Conservation (phyloP, 2,888 invertebrate genomes). For the Eubasilissa splendida region DNA sequence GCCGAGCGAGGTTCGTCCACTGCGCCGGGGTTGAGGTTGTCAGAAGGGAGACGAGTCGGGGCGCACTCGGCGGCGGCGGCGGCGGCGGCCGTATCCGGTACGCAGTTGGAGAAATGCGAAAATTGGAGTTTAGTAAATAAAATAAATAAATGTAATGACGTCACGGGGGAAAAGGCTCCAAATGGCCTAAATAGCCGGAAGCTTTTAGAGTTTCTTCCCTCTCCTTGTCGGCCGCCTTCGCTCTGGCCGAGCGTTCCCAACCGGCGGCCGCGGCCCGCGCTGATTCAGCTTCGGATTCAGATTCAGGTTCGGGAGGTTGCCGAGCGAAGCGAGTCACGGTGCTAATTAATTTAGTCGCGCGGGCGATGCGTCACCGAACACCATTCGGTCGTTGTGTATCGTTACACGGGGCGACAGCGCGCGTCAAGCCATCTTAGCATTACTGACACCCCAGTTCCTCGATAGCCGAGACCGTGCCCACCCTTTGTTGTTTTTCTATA, state of each 20-base stretch:
- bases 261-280: not conserved
- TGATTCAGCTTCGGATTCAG: too few species aligned
- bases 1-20: too few species aligned
- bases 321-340: too few species aligned
- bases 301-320: too few species aligned
- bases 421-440: too few species aligned
- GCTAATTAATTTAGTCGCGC: too few species aligned
- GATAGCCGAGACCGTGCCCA: too few species aligned
- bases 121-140: conserved; percentile 57
- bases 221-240: not conserved
- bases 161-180: conserved; percentile 55
- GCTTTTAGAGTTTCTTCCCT: conserved; percentile 55
- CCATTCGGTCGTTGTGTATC: too few species aligned
- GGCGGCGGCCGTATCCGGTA: conserved; percentile 35
- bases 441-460: too few species aligned
- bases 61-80: conserved; percentile 14
- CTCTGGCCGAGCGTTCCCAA: not conserved
- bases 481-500: too few species aligned
- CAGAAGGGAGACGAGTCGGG: conserved; percentile 19
- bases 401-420: too few species aligned
- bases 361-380: too few species aligned
- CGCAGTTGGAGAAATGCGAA: conserved; percentile 56
- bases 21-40: not conserved
- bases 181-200: conserved; percentile 58
- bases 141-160: conserved; percentile 58